phyloP scores from a whole-genome alignment of 2,113 vertebrate genomes.

The Cynocephalus volans region DNA sequence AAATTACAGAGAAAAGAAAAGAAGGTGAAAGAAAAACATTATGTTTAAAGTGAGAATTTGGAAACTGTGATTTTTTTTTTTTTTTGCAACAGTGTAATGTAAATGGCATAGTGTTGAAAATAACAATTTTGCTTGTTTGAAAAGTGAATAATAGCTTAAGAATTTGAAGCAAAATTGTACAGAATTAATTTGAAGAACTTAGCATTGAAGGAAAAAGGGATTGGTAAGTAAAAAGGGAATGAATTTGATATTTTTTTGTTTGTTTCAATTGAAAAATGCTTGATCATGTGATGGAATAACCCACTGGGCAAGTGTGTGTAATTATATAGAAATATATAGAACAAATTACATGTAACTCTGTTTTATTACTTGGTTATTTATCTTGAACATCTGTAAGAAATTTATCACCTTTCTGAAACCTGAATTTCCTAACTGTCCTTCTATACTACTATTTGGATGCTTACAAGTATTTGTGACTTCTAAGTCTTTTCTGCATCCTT shows the following conservation, averaged over 20 bases:
- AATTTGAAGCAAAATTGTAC: neutral
- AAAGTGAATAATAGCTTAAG: neutral
- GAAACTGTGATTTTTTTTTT: neutral
- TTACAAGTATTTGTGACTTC: neutral
- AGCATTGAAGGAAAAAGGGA: neutral
- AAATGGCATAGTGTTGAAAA: neutral
- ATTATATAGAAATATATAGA: slow-evolving; percentile 1
- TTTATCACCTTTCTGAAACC: neutral
- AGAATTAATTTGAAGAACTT: neutral
- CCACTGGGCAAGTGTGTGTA: neutral
- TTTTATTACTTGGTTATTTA: neutral
- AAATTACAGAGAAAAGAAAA: neutral
- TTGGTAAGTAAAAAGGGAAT: neutral
- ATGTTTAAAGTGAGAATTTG: neutral
- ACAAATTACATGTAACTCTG: neutral
- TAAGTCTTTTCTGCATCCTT: neutral
- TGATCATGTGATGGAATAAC: neutral
- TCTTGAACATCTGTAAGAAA: neutral
- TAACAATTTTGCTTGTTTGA: neutral
- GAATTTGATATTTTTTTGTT: neutral
- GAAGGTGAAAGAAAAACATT: neutral
- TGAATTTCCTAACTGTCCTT: neutral
- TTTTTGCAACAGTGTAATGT: neutral
- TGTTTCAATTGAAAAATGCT: neutral
- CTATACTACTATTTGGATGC: too few species aligned